Percentiles rank a stretch among this genome's conserved stretches.
These are phyloP conservation scores for Cryptus armator DNA, from an alignment of 2,888 invertebrate genomes.

Conservation along the genomic window DNA sequence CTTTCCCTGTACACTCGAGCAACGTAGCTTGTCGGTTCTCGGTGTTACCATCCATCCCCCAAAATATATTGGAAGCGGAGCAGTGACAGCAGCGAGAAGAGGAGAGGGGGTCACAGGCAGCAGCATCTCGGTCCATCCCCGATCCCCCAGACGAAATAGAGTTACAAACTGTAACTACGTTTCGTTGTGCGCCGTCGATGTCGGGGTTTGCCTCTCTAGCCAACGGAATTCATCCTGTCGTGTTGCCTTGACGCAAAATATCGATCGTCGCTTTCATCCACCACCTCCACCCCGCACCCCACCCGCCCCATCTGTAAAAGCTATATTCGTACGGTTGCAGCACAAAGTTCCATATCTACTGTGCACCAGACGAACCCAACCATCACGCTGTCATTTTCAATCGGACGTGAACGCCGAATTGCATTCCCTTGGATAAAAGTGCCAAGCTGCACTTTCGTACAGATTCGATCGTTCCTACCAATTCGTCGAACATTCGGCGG, in stretches of 20 bases:
- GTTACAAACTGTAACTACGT: slow-evolving; percentile 83
- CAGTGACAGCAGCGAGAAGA: slow-evolving; percentile 31
- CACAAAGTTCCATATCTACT: slow-evolving; percentile 17
- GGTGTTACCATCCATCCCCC: slow-evolving; percentile 9
- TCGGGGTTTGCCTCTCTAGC: slow-evolving; percentile 70
- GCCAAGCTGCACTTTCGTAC: slow-evolving; percentile 28
- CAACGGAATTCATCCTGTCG: slow-evolving; percentile 60
- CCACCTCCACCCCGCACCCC: slow-evolving; percentile 1
- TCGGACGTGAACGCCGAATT: slow-evolving; percentile 64
- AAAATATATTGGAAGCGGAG: slow-evolving; percentile 45
- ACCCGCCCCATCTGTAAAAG: slow-evolving; percentile 43
- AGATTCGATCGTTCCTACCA: slow-evolving; percentile 16
- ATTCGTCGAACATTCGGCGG: slow-evolving; percentile 1
- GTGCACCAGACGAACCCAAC: slow-evolving; percentile 22
- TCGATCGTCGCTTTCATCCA: slow-evolving; percentile 49
- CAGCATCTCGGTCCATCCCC: slow-evolving; percentile 41
- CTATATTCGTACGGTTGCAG: slow-evolving; percentile 37
- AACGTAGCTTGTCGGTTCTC: neutral
- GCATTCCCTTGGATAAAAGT: slow-evolving; percentile 54
- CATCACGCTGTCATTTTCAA: slow-evolving; percentile 66
- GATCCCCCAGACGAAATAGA: slow-evolving; percentile 76
- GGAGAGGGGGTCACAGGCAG: neutral
- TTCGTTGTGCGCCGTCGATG: slow-evolving; percentile 73
- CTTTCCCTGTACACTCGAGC: slow-evolving; percentile 14
- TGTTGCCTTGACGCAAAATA: slow-evolving; percentile 63